Evolutionary conservation across 2,797 vertebrate genomes (phyloP).

Genomic region (Coilia nasus): DNA sequence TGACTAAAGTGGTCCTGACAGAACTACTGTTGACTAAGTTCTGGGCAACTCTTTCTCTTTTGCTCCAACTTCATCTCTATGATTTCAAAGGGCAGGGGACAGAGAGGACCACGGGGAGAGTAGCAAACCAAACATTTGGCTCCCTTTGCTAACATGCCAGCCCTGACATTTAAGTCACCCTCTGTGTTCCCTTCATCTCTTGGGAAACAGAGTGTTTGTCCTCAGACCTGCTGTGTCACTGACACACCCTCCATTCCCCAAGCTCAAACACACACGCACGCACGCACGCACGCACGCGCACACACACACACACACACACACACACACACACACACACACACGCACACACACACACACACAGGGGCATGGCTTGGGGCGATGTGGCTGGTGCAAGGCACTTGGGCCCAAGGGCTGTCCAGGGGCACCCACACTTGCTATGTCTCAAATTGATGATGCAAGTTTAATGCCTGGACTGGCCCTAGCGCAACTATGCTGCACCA

Average conservation of each 20-base stretch:
- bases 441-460: too few relatives aligned
- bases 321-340: neutral
- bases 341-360: neutral
- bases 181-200: neutral
- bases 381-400: too few relatives aligned
- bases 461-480: too few relatives aligned
- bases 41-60: neutral
- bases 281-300: neutral
- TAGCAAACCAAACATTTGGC: constrained; percentile 6
- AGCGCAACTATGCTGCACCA: too few relatives aligned
- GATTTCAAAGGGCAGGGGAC: neutral
- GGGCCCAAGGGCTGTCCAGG: too few relatives aligned
- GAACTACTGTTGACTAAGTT: neutral
- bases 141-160: constrained; percentile 13
- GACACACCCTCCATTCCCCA: neutral
- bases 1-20: too few relatives aligned
- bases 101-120: neutral
- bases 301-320: neutral
- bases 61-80: neutral
- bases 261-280: neutral
- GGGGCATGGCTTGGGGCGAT: too few relatives aligned
- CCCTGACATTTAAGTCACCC: neutral
- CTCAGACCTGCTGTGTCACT: neutral
- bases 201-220: neutral
- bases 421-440: too few relatives aligned